Percentiles rank a stretch among this genome's conserved stretches.
phyloP scores from a whole-genome alignment of 2,888 invertebrate genomes.

The Drosophila mimica region DNA sequence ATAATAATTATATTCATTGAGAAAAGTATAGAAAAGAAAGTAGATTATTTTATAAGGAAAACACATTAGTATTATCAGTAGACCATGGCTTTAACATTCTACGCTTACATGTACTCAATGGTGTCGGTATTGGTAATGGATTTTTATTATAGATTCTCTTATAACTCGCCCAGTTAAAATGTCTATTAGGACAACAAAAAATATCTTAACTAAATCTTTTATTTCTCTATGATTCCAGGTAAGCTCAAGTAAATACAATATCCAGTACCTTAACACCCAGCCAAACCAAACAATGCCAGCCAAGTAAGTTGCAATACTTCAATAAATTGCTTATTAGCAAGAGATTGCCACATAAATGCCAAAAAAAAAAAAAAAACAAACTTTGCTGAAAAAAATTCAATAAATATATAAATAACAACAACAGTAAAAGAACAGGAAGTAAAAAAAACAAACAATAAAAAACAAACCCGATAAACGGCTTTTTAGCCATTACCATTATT shows the following conservation, averaged over 20 bases:
- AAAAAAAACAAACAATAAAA: slow-evolving; percentile 6
- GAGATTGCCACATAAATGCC: slow-evolving; percentile 27
- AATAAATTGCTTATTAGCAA: slow-evolving; percentile 28
- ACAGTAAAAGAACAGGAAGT: slow-evolving; percentile 2
- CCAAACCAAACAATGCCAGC: slow-evolving; percentile 49
- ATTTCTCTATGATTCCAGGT: slow-evolving; percentile 43
- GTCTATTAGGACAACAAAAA: not conserved
- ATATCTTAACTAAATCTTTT: not conserved
- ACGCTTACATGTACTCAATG: slow-evolving; percentile 1
- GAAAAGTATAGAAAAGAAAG: not conserved
- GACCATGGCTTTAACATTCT: not conserved
- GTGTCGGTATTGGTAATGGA: slow-evolving; percentile 13
- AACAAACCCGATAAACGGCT: slow-evolving; percentile 46
- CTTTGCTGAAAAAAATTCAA: not conserved
- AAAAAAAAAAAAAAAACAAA: slow-evolving; percentile 12
- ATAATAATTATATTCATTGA: not conserved
- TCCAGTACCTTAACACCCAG: slow-evolving; percentile 1
- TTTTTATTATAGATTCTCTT: not conserved
- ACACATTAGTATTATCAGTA: not conserved
- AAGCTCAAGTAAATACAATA: slow-evolving; percentile 21
- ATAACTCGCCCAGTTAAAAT: not conserved
- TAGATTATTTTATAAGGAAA: not conserved
- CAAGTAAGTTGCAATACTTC: slow-evolving; percentile 44
- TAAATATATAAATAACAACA: not conserved
- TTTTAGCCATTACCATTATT: slow-evolving; percentile 41